Conservation (phyloP, 2,888 invertebrate genomes). For the Ichneumoninae sp. region DNA sequence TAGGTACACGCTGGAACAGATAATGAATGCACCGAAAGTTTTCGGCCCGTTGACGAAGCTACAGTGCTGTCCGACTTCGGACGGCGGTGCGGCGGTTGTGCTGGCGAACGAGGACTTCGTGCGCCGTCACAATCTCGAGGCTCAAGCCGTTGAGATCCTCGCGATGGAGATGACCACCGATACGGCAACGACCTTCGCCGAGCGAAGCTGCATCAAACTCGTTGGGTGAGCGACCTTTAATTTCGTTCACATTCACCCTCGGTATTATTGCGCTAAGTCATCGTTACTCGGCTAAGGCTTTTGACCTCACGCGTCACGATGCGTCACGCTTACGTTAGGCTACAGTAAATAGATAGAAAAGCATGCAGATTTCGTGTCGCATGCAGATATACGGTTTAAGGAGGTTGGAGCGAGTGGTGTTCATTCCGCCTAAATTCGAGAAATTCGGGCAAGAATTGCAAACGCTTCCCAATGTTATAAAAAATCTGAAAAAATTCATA, state of each 20-base stretch:
- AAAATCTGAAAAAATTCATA: too few species aligned
- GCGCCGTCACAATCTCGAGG: slow-evolving; percentile 91
- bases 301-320: too few species aligned
- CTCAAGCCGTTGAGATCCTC: slow-evolving; percentile 96
- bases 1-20: slow-evolving; percentile 95
- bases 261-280: neutral
- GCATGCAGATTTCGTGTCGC: too few species aligned
- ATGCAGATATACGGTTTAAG: too few species aligned
- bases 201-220: slow-evolving; percentile 92
- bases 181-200: slow-evolving; percentile 92
- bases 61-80: slow-evolving; percentile 99
- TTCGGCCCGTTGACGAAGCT: slow-evolving; percentile 97
- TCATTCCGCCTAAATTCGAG: too few species aligned
- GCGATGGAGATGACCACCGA: slow-evolving; percentile 99
- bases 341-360: too few species aligned
- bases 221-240: slow-evolving; percentile 82
- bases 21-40: slow-evolving; percentile 94
- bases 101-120: slow-evolving; percentile 97
- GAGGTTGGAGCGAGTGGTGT: too few species aligned
- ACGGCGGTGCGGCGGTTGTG: slow-evolving; percentile 98
- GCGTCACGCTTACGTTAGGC: too few species aligned
- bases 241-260: neutral
- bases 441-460: too few species aligned
- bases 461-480: too few species aligned
- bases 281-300: neutral